Percentiles rank a stretch among this genome's conserved stretches.
phyloP scores from a whole-genome alignment of 2,888 invertebrate species.

The Zaprionus obscuricornis region DNA sequence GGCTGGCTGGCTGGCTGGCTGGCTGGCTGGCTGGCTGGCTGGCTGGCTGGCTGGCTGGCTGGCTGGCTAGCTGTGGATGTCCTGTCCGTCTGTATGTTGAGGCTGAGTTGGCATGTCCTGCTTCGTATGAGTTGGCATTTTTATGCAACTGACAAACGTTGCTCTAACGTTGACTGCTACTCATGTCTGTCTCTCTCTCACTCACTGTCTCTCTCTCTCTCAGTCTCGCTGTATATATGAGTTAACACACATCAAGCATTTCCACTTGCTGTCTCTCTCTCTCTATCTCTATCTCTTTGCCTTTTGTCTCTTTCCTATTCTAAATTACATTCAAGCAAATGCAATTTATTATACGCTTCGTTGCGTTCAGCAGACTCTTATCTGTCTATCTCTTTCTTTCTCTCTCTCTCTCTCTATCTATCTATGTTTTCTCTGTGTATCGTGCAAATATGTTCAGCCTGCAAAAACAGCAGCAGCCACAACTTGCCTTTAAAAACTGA shows the following conservation, averaged over 20 bases:
- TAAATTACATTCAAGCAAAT: slow-evolving; percentile 40
- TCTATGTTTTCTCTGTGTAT: too few species aligned
- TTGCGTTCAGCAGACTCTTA: slow-evolving; percentile 46
- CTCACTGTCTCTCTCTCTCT: too few species aligned
- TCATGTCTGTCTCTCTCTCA: slow-evolving; percentile 55
- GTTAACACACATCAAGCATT: too few species aligned
- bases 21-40: not conserved
- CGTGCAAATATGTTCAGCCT: too few species aligned
- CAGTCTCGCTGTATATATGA: too few species aligned
- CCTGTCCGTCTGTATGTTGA: too few species aligned
- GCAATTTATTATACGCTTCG: slow-evolving; percentile 71
- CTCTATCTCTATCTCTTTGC: not conserved
- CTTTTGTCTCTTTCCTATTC: not conserved
- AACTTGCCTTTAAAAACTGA: too few species aligned
- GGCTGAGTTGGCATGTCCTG: slow-evolving; percentile 65
- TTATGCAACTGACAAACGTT: slow-evolving; percentile 76
- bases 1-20: not conserved
- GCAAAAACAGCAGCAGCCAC: too few species aligned
- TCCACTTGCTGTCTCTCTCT: not conserved
- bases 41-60: not conserved
- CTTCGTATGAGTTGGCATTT: slow-evolving; percentile 73
- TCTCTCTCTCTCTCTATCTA: too few species aligned
- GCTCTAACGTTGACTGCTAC: slow-evolving; percentile 47
- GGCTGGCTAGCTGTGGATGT: not conserved
- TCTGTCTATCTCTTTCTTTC: too few species aligned